Evolutionary conservation across 2,888 invertebrate genomes (phyloP).

Genomic region (Nomada flava): DNA sequence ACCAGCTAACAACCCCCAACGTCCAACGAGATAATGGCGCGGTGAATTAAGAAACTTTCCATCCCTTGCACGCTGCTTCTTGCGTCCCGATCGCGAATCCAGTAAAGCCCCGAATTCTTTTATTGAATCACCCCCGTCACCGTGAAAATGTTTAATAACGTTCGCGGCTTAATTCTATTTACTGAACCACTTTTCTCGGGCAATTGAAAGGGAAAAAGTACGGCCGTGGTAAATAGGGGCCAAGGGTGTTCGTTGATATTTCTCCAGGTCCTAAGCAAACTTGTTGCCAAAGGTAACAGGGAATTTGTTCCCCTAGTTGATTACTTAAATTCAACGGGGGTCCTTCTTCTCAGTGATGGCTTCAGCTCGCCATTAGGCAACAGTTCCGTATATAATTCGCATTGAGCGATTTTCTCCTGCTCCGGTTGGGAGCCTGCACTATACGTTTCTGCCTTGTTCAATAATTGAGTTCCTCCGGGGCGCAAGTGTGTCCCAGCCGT

Average conservation of each 20-base stretch:
- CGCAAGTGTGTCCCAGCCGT: constrained; percentile 26
- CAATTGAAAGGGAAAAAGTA: not conserved
- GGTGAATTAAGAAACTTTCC: constrained; percentile 37
- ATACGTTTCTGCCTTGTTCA: constrained; percentile 12
- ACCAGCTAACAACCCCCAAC: constrained; percentile 11
- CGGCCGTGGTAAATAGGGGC: not conserved
- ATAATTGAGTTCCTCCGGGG: constrained; percentile 36
- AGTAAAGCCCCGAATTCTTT: not conserved
- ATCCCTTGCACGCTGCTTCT: not conserved
- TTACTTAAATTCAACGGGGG: too few relatives aligned
- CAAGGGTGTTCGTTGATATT: too few relatives aligned
- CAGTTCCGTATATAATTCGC: constrained; percentile 20
- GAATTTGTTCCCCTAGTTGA: too few relatives aligned
- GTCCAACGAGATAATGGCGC: constrained; percentile 20
- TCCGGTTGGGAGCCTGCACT: not conserved
- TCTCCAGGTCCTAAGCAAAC: not conserved
- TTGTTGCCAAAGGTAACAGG: too few relatives aligned
- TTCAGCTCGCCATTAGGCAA: constrained; percentile 8
- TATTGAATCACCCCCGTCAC: not conserved
- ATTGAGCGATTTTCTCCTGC: constrained; percentile 27
- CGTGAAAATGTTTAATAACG: not conserved
- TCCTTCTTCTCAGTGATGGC: not conserved
- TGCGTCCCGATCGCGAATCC: not conserved
- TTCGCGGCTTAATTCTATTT: constrained; percentile 3
- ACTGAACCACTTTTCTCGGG: not conserved